Evolutionary conservation across 2,113 vertebrate species (phyloP), one percentile per base, ranked within the genome.

Genomic region (Anas platyrhynchos): DNA sequence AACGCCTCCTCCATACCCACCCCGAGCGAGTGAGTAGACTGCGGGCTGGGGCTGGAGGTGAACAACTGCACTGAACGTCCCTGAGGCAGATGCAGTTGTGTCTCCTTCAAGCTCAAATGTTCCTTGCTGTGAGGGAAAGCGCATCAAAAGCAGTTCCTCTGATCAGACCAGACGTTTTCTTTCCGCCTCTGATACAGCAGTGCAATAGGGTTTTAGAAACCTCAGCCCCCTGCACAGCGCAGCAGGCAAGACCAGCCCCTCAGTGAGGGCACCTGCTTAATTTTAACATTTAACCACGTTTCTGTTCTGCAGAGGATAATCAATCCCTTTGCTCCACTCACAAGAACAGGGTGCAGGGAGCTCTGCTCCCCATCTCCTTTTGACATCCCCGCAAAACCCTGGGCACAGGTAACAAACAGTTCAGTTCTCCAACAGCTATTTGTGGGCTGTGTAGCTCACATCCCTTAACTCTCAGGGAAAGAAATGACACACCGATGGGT

Each of bases 1-100:
- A 8, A 17, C 23, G 74, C n/a, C 50, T 79, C 59, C 59, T 71
- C 81, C 17, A 26, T 1, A 3, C 38, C 59, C 26, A 38, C 4
- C 16, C 7, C 44, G 66, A 50, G 21, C 86, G n/a, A 38, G 66
- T 1, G 14, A 54, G 52, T 2, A 18, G 68, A 32, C 38, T 3
- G 2, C 13, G 22, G 25, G 43, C 29, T 36, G 59, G 65, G 27
- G 67, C 61, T 11, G 20, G 48, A 79, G 38, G 29, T 58, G 48
- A 79, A 21, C 20, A 29, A 23, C 48, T 27, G n/a, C 7, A 61
- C 54, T 0, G 0, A n/a, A 31, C 2, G 14, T 63, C 22, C 31
- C 41, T 0, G 1, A 12, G 43, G 86, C 50, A 29, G 23, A 17
- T 0, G 0, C 16, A 16, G 27, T 65, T 12, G 3, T 2, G 1